phyloP scores from a whole-genome alignment of 2,113 vertebrate genomes.

The Labrus mixtus region DNA sequence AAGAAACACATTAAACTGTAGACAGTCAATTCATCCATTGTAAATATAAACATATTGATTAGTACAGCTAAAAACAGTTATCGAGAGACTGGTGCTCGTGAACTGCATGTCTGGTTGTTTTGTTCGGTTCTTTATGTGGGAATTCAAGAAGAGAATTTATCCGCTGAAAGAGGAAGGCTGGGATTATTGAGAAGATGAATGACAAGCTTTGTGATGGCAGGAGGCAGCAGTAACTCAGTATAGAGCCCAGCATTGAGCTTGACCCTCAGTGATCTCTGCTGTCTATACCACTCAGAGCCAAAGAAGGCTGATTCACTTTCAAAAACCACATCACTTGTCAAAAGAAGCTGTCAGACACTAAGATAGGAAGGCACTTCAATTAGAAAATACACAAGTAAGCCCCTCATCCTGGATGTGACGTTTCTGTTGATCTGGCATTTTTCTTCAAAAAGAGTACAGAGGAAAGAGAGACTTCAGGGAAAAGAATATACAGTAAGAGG shows the following conservation, averaged over 20 bases:
- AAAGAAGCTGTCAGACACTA: slow-evolving; percentile 79
- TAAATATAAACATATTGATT: no score
- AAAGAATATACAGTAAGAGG: not conserved
- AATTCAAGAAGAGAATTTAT: slow-evolving; percentile 35
- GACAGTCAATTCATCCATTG: no score
- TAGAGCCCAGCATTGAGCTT: slow-evolving; percentile 75
- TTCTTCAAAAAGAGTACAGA: slow-evolving; percentile 54
- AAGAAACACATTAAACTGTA: no score
- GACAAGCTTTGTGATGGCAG: slow-evolving; percentile 74
- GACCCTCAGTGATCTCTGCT: slow-evolving; percentile 79
- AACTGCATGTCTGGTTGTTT: slow-evolving; percentile 11
- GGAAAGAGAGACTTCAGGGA: slow-evolving; percentile 25
- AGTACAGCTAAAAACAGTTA: no score
- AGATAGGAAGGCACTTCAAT: slow-evolving; percentile 82
- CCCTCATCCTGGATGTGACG: slow-evolving; percentile 75
- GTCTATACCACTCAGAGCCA: slow-evolving; percentile 78
- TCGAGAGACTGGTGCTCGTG: no score
- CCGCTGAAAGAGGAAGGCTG: slow-evolving; percentile 40
- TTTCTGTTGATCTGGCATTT: slow-evolving; percentile 81
- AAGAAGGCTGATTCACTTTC: slow-evolving; percentile 81
- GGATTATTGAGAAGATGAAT: slow-evolving; percentile 77
- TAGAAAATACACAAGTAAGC: slow-evolving; percentile 75
- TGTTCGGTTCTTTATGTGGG: slow-evolving; percentile 1
- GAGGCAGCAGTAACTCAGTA: slow-evolving; percentile 73
- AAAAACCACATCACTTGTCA: slow-evolving; percentile 81